Evolutionary conservation across 2,888 invertebrate genomes (phyloP), one percentile per base, ranked within the genome.

Genomic region (Patella ulyssiponensis): DNA sequence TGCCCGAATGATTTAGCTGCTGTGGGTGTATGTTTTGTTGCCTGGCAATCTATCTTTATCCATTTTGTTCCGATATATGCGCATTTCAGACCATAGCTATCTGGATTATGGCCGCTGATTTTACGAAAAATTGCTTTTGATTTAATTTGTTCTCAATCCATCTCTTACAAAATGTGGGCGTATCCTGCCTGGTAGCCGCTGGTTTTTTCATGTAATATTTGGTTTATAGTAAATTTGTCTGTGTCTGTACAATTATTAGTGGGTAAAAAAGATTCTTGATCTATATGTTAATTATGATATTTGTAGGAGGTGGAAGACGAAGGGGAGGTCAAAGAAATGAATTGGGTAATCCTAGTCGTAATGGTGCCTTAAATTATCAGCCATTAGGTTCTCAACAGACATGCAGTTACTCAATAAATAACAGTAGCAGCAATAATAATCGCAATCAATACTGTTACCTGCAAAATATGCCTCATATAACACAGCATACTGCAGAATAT

Each of bases 401-500:
- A 33, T 73, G 12, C 7, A 5, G 17, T 4, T 71, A 69, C 20
- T 73, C 44, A 44, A 72, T 54, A 33, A 75, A 75, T 71, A 73
- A 74, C 12, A 70, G 54, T 12, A 64, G 58, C n/a, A 73, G 71
- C 69, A 79, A 73, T 76, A 78, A 53, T 69, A 80, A 80, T 64
- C 76, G 77, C 64, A 77, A 79, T 56, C 75, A 77, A 20, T 80
- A 80, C 33, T 76, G 81, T 33, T 78, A 54, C 71, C 71, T 71
- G 15, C 80, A 77, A 71, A 80, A 82, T 69, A 64, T 74, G 52
- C 74, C 77, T 20, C 80, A 79, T 71, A 52, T 72, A 15, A 58
- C 79, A 20, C 75, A 56, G 70, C 76, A 75, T 52, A 80, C 80
- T 15, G 75, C 83, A 71, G 83, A 83, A 51, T 81, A 80, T 79